phyloP scores from a whole-genome alignment of 2,797 vertebrate species.

The Trichosurus vulpecula region DNA sequence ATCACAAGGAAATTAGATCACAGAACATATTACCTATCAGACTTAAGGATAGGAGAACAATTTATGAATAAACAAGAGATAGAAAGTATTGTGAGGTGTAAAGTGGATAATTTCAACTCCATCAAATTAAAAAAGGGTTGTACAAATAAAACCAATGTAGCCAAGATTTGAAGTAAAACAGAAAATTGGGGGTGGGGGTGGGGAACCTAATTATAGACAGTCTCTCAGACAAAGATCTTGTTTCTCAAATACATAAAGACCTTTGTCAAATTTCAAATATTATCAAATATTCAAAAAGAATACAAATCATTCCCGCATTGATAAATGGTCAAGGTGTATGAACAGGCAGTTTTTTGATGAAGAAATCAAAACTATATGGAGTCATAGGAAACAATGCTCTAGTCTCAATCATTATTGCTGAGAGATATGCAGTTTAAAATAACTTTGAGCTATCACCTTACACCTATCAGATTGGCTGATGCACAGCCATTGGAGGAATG shows the following conservation, averaged over 20 bases:
- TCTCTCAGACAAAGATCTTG: neutral
- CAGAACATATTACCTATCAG: too few relatives aligned
- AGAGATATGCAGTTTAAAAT: neutral
- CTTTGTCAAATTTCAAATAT: neutral
- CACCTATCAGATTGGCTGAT: neutral
- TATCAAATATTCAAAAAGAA: too few relatives aligned
- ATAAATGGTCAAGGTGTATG: neutral
- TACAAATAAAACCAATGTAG: neutral
- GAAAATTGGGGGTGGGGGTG: neutral
- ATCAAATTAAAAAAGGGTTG: neutral
- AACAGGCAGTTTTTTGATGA: neutral
- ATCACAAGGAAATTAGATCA: neutral
- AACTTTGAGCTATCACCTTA: neutral
- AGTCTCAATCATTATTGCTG: too few relatives aligned
- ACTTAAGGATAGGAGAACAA: neutral
- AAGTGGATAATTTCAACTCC: neutral
- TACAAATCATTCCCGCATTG: neutral
- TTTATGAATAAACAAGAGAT: neutral
- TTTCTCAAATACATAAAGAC: neutral
- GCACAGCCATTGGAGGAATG: neutral
- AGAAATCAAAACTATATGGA: neutral
- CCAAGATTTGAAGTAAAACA: neutral
- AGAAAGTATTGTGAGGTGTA: neutral
- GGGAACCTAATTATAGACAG: neutral
- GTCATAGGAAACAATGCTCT: neutral